These are phyloP conservation scores for Macropus fuliginosus DNA, from an alignment of 2,797 vertebrate genomes.

Conservation along the genomic window DNA sequence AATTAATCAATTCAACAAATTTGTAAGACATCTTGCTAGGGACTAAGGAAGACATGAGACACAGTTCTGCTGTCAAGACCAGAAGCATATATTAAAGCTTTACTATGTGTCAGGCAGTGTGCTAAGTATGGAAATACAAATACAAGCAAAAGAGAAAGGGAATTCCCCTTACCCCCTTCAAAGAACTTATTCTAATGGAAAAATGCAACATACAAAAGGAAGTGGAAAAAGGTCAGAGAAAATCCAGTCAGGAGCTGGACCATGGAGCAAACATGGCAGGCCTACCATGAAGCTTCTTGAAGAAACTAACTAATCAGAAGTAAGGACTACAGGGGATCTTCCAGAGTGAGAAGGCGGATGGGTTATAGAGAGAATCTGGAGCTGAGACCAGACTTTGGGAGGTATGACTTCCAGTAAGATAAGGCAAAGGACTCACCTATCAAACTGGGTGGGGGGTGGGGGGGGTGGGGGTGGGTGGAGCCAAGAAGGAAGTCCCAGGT, in stretches of 20 bases:
- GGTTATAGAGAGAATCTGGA: background rate
- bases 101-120: background rate
- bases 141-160: background rate
- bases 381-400: background rate
- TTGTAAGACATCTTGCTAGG: background rate
- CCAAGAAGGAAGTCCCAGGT: background rate
- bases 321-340: background rate
- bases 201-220: background rate
- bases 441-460: background rate
- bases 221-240: background rate
- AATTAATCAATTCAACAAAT: slow-evolving; percentile 2
- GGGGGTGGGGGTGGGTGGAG: no score
- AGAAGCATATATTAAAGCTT: background rate
- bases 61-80: background rate
- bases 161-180: background rate
- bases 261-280: background rate
- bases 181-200: background rate
- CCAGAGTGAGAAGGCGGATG: background rate
- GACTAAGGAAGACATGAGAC: background rate
- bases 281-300: background rate
- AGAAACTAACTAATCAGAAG: background rate
- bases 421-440: background rate
- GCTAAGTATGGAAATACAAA: background rate
- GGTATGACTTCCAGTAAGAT: background rate
- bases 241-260: background rate